Conservation (phyloP, 1,140 invertebrate genomes). For the Drosophila tani region DNA sequence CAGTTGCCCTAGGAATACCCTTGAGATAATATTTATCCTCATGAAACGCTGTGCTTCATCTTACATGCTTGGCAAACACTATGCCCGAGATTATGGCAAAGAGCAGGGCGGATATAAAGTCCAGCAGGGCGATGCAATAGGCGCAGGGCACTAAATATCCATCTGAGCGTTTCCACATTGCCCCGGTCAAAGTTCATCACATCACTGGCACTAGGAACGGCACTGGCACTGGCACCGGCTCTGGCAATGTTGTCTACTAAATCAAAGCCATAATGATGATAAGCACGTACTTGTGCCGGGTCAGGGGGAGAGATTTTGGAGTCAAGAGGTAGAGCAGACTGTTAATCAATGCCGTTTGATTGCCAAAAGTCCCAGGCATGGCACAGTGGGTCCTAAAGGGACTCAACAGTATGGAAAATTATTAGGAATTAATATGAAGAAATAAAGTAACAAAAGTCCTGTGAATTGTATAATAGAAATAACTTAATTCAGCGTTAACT, state of each 20-base stretch:
- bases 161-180: conserved; percentile 37
- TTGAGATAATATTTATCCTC: background rate
- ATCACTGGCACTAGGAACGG: conserved; percentile 27
- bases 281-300: conserved; percentile 63
- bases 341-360: conserved; percentile 80
- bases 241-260: conserved; percentile 63
- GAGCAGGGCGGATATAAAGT: conserved; percentile 64
- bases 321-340: conserved; percentile 18
- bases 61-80: conserved; percentile 63
- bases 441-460: background rate
- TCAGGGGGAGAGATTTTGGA: conserved; percentile 5
- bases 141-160: conserved; percentile 71
- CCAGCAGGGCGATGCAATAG: conserved; percentile 65
- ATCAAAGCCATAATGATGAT: conserved; percentile 81
- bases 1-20: conserved; percentile 34
- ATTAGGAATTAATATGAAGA: background rate
- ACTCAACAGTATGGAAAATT: background rate
- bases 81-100: conserved; percentile 60
- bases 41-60: background rate
- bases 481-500: background rate
- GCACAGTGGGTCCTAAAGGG: conserved; percentile 33
- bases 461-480: background rate
- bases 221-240: conserved; percentile 13
- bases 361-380: conserved; percentile 48
- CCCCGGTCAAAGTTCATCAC: conserved; percentile 45